Conservation (phyloP, 2,888 invertebrate species). For the Charanyca ferruginea region DNA sequence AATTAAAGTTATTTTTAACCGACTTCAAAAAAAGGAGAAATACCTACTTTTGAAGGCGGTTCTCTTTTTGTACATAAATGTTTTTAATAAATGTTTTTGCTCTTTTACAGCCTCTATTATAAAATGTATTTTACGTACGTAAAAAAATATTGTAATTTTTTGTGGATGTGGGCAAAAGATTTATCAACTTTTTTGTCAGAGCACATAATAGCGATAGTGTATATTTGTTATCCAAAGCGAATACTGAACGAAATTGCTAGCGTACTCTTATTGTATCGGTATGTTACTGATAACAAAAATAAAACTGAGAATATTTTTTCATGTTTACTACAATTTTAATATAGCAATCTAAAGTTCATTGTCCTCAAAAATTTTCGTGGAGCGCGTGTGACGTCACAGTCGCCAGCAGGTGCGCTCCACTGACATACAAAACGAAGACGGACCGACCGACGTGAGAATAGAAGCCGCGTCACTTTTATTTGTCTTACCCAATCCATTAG, state of each 20-base stretch:
- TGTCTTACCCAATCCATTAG: slow-evolving; percentile 71
- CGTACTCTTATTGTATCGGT: background rate
- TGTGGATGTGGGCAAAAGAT: background rate
- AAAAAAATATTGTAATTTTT: too few relatives aligned
- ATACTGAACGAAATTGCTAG: background rate
- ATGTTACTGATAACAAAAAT: background rate
- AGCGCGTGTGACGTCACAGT: slow-evolving; percentile 60
- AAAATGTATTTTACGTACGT: too few relatives aligned
- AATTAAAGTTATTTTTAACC: too few relatives aligned
- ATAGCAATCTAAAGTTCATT: slow-evolving; percentile 38
- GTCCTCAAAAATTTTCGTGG: slow-evolving; percentile 39
- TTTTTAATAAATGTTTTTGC: slow-evolving; percentile 4
- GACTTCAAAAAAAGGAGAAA: too few relatives aligned
- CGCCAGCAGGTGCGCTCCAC: slow-evolving; percentile 72
- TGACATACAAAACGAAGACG: slow-evolving; percentile 72
- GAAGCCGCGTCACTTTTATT: slow-evolving; percentile 68
- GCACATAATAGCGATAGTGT: background rate
- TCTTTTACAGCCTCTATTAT: slow-evolving; percentile 9
- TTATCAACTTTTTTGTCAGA: background rate
- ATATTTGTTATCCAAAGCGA: background rate
- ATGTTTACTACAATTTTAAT: background rate
- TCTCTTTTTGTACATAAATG: too few relatives aligned
- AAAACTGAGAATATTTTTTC: background rate
- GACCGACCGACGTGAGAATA: slow-evolving; percentile 64
- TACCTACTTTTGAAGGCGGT: too few relatives aligned